Evolutionary conservation across 2,797 vertebrate species (phyloP), one percentile per base, ranked within the genome.

Genomic region (Picus viridis): DNA sequence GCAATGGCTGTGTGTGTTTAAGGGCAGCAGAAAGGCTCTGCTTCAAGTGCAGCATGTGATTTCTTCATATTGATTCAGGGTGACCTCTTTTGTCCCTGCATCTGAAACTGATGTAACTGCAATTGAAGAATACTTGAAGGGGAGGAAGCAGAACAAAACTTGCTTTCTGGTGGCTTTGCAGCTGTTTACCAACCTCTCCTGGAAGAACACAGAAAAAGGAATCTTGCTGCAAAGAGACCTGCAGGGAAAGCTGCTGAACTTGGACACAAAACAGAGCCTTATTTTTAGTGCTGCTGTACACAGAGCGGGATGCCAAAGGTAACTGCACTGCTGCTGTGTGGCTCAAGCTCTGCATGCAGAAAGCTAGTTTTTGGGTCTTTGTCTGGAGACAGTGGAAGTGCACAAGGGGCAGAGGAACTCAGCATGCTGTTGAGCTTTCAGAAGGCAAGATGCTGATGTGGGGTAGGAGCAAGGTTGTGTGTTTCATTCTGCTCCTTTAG

Each of bases 341-440:
- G 39, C 22, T 32, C 6, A 20, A 81, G 76, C 47, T 49, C 41
- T 59, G 65, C 32, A 24, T 74, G 9, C 29, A 32, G 56, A 27
- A 16, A 57, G 64, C 7, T 10, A 2, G 6, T 19, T 77, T 83
- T 15, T 32, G 62, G 32, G 51, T 4, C 1, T 39, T 16, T 61
- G 43, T 11, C 1, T 12, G 22, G 51, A 34, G 26, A 16, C 0
- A 24, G 45, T 39, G 63, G 1, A 56, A 58, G 59, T 11, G 71
- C 63, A 4, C 14, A 4, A 0, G 1, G 19, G 47, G 64, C 39
- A 18, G 2, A 11, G 86, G 6, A 68, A 3, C 15, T 0, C 0
- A 26, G 41, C 5, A 0, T 7, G 30, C 34, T 45, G 32, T 27
- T 24, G 7, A 51, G n/a, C 45, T 49, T 68, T 47, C 30, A 49